Percentiles rank a stretch among this genome's conserved stretches.
phyloP scores from a whole-genome alignment of 2,888 invertebrate species.

The Tenthredo amoena region DNA sequence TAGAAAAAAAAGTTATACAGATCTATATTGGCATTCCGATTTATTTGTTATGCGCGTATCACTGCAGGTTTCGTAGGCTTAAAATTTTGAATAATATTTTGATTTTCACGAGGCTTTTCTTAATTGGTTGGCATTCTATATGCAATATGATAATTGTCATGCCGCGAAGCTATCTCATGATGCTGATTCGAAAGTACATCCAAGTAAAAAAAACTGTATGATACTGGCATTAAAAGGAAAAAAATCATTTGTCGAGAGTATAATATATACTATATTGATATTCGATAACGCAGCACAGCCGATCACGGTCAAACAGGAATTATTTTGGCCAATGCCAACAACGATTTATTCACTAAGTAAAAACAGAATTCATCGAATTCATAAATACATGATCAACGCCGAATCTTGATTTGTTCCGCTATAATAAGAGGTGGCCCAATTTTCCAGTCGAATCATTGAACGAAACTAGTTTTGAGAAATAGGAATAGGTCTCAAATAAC shows the following conservation, averaged over 20 bases:
- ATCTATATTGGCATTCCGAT: not conserved
- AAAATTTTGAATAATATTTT: not conserved
- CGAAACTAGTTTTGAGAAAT: not conserved
- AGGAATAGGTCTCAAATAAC: not conserved
- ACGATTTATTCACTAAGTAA: slow-evolving; percentile 4
- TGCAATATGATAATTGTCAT: not conserved
- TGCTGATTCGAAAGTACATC: not conserved
- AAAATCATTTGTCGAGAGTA: not conserved
- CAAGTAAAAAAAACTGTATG: not conserved
- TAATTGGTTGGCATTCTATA: not conserved
- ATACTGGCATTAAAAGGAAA: not conserved
- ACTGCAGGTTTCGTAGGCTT: no score
- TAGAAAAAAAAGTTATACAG: not conserved
- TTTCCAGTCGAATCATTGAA: not conserved
- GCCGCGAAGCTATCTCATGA: not conserved
- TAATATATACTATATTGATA: not conserved
- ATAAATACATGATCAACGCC: not conserved
- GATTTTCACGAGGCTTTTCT: not conserved
- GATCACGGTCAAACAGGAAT: not conserved
- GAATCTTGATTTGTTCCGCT: not conserved
- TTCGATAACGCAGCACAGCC: not conserved
- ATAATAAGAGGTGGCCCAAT: not conserved
- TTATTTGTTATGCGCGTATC: not conserved
- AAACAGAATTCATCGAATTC: not conserved
- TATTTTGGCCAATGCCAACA: slow-evolving; percentile 20